These are phyloP conservation scores for Scaptomyza flava DNA, from an alignment of 2,888 invertebrate genomes.

Conservation along the genomic window DNA sequence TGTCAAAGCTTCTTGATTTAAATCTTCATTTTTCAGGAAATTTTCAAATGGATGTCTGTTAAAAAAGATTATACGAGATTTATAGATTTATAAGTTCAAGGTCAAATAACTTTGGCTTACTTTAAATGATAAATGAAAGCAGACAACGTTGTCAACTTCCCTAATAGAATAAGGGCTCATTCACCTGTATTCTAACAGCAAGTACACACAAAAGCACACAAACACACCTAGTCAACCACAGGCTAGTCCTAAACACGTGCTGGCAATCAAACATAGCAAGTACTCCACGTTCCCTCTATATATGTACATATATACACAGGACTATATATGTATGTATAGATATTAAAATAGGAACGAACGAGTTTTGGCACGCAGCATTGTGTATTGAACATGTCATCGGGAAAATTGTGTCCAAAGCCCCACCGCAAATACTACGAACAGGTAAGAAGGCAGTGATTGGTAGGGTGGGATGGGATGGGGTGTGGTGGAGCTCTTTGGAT, in stretches of 20 bases:
- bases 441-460: not conserved
- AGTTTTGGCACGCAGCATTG: conserved; percentile 76
- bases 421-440: conserved; percentile 53
- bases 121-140: conserved; percentile 21
- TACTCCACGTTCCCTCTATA: conserved; percentile 17
- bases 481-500: not conserved
- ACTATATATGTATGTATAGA: not conserved
- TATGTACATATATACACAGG: not conserved
- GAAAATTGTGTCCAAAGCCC: conserved; percentile 75
- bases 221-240: conserved; percentile 13
- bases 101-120: conserved; percentile 6
- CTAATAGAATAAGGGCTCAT: conserved; percentile 6
- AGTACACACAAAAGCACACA: conserved; percentile 8
- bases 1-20: not conserved
- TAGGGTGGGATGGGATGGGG: not conserved
- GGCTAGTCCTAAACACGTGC: conserved; percentile 66
- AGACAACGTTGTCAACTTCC: conserved; percentile 5
- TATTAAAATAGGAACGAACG: conserved; percentile 54
- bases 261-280: conserved; percentile 56
- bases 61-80: not conserved
- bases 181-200: conserved; percentile 7
- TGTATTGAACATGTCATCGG: conserved; percentile 79
- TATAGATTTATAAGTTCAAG: not conserved
- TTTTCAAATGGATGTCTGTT: too few species aligned
- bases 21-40: not conserved